Base-by-base conservation (phyloP, 1,140 invertebrate species). In the Reticulitermes speratus region DNA sequence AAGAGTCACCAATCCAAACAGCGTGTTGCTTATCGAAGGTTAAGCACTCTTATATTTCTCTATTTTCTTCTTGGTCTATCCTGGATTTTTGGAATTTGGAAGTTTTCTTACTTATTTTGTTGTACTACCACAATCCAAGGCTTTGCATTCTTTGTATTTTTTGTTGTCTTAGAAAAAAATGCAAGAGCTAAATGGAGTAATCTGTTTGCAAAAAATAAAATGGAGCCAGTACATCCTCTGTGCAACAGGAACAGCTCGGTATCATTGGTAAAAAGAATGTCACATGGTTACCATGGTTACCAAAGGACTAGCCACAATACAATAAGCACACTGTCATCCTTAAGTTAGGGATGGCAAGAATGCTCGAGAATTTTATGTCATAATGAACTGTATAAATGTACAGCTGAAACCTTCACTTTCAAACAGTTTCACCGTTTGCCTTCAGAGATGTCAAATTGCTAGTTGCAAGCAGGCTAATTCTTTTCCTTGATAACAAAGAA, bases 141-240 rank as follows among this genome's bases (percentile, higher is more conserved):
- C 7, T 94, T 94, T 88, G 91, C 94, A 6, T 90, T 94, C 55
- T 95, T 95, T 88, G 87, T 94, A 19, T 94, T 94, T 88, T 95
- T 94, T 89, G 92, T 94, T 23, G 89, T 94, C 30, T 92, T 94
- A 87, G 94, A 94, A 88, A 90, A 92, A 7, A 90, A 90, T 19
- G 93, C 93, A 11, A 90, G 93, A 84, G 88, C 90, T 65, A 88
- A 93, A 52, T 94, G 93, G 94, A 25, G 32, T 30, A 5, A 84
- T 44, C 48, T 84, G 83, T 84, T 30, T 25, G 8, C 23, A 25
- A 44, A 44, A 32, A 84, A 85, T 59, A 65, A 21, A 21, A 16
- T 0, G 1, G 52, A 85, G 3, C 25, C 65, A 30, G n/a, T 30
- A 11, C n/a, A 75, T 30, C 25, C 25, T 14, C 25, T 75, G 9